These are phyloP conservation scores for Exephanes ischioxanthus DNA, from an alignment of 2,888 invertebrate genomes.

Conservation along the genomic window DNA sequence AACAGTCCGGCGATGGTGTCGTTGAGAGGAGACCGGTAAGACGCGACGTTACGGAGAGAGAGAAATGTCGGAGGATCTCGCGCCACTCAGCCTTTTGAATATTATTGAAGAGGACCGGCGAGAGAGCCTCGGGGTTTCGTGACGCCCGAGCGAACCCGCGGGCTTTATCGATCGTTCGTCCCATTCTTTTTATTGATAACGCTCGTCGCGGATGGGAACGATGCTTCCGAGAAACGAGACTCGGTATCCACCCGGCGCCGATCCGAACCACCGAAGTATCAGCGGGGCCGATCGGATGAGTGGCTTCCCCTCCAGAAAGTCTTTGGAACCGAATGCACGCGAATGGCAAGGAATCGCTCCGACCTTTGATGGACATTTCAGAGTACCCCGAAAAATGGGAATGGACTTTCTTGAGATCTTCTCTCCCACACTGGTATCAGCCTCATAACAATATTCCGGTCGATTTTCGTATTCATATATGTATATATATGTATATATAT, in stretches of 20 bases:
- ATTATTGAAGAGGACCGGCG: constrained; percentile 39
- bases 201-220: constrained; percentile 23
- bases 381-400: neutral
- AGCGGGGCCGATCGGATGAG: constrained; percentile 20
- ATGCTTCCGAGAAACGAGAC: constrained; percentile 37
- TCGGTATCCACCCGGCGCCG: neutral
- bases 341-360: neutral
- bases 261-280: neutral
- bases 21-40: constrained; percentile 25
- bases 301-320: neutral
- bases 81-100: constrained; percentile 52
- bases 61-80: neutral
- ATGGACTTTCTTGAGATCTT: neutral
- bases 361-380: constrained; percentile 14
- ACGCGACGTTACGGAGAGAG: neutral
- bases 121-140: constrained; percentile 6
- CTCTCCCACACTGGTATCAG: neutral
- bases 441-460: neutral
- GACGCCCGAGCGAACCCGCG: constrained; percentile 28
- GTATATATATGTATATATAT: too few species aligned
- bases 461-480: neutral
- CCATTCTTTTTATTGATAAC: constrained; percentile 39
- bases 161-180: constrained; percentile 14
- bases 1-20: constrained; percentile 23
- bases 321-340: neutral